Base-by-base conservation (phyloP, 2,113 vertebrate genomes). In the Eonycteris spelaea region DNA sequence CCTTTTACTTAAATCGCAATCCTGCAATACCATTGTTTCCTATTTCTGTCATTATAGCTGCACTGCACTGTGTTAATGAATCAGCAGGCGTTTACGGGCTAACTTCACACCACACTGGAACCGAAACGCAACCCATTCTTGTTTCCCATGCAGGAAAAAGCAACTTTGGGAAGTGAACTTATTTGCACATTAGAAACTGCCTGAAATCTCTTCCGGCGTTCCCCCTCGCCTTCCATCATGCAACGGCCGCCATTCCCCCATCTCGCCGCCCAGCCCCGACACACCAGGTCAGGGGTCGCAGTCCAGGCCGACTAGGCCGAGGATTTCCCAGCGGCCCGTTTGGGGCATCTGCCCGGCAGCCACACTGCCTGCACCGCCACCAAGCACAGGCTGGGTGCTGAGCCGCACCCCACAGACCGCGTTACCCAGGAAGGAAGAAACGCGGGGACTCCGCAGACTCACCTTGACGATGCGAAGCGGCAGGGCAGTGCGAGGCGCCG, bases 231-330 rank as follows among this genome's bases (percentile, higher is more conserved):
- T 38, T 22, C 48, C 61, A 35, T 24, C 53, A 7, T 3, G 28
- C 33, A 15, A 26, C 7, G 11, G 14, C 74, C 15, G 43, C 67
- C 14, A 10, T 2, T 0, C 4, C 4, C 14, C 19, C 45, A 10
- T 35, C n/a, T 26, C 51, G n/a, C 1, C 30, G 11, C 24, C 59
- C 74, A 35, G 63, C 67, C 68, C 3, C 15, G 28, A 10, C 21
- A 10, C 21, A 8, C 8, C 89, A 6, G 2, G 16, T 12, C 1
- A 1, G 6, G 33, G 24, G 10, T 2, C 0, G 6, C 45, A 40
- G n/a, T 13, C 26, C 67, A 21, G 21, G 15, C 35, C 48, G 43
- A 30, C 30, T 1, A 9, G 26, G 19, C 40, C n/a, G 33, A 28
- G 43, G 22, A 6, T 9, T 7, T 16, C 53, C 73, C 53, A 26